phyloP scores from a whole-genome alignment of 2,113 vertebrate genomes.

The Pogona vitticeps region DNA sequence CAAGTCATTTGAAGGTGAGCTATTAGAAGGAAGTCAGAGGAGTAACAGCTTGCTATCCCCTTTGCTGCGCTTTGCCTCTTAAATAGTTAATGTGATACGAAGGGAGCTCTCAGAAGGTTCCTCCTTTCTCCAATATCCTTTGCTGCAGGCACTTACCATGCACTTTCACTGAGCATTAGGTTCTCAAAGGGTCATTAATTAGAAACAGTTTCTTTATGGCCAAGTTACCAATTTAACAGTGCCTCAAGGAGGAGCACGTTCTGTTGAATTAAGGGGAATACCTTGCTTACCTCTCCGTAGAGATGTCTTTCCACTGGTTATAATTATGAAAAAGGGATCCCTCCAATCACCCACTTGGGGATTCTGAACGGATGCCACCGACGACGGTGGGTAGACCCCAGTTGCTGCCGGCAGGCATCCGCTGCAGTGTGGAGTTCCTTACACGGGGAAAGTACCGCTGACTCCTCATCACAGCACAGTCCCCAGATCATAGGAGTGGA shows the following conservation, averaged over 20 bases:
- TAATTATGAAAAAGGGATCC: slow-evolving; percentile 1
- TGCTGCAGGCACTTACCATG: slow-evolving; percentile 36
- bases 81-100: slow-evolving; percentile 37
- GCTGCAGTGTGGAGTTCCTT: neutral
- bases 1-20: neutral
- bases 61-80: slow-evolving; percentile 33
- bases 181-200: slow-evolving; percentile 45
- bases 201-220: slow-evolving; percentile 38
- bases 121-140: slow-evolving; percentile 19
- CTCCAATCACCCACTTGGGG: neutral
- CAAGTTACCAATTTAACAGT: slow-evolving; percentile 36
- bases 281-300: slow-evolving; percentile 16
- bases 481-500: neutral
- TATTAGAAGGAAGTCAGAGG: neutral
- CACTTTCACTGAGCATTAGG: slow-evolving; percentile 42
- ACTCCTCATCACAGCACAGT: neutral
- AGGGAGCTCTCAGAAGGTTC: slow-evolving; percentile 6
- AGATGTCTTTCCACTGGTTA: slow-evolving; percentile 30
- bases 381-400: neutral
- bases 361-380: neutral
- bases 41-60: neutral
- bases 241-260: slow-evolving; percentile 27
- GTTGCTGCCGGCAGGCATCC: neutral
- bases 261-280: neutral
- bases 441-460: too few relatives aligned